These are phyloP conservation scores for Heterodera filipjevi DNA, from an alignment of 2,888 invertebrate genomes.

Conservation along the genomic window DNA sequence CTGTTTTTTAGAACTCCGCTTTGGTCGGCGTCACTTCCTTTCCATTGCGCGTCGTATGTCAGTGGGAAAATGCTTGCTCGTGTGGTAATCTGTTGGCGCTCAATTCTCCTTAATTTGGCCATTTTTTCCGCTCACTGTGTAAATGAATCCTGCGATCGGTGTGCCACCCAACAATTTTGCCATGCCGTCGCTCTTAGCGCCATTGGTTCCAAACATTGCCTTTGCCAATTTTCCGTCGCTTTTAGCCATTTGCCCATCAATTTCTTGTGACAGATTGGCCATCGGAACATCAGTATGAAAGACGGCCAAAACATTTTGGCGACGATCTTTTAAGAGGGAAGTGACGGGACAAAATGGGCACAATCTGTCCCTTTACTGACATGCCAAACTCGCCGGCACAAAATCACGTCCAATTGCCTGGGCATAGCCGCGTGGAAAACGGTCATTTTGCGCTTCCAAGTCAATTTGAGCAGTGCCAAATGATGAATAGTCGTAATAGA, in stretches of 20 bases:
- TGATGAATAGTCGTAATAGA: slow-evolving; percentile 4
- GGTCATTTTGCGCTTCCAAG: background rate
- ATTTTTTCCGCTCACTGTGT: background rate
- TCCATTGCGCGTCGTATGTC: background rate
- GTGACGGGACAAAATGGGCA: too few relatives aligned
- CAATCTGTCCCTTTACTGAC: too few relatives aligned
- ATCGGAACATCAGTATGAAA: background rate
- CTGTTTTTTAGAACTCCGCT: background rate
- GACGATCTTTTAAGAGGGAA: background rate
- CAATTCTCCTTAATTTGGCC: background rate
- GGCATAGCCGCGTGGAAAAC: slow-evolving; percentile 13
- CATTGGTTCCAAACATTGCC: background rate
- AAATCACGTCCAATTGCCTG: background rate
- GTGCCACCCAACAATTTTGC: background rate
- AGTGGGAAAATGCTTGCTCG: slow-evolving; percentile 9
- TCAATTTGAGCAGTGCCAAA: slow-evolving; percentile 12
- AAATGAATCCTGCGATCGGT: slow-evolving; percentile 7
- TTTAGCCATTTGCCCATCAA: background rate
- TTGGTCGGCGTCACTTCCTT: background rate
- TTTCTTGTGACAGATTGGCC: slow-evolving; percentile 2
- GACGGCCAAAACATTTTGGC: background rate
- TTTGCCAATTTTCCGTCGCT: background rate
- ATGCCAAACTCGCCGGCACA: background rate
- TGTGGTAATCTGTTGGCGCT: background rate
- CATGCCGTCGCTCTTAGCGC: background rate